These are phyloP conservation scores for Drosophila nigromelanica DNA, from an alignment of 1,140 invertebrate genomes.

Conservation along the genomic window DNA sequence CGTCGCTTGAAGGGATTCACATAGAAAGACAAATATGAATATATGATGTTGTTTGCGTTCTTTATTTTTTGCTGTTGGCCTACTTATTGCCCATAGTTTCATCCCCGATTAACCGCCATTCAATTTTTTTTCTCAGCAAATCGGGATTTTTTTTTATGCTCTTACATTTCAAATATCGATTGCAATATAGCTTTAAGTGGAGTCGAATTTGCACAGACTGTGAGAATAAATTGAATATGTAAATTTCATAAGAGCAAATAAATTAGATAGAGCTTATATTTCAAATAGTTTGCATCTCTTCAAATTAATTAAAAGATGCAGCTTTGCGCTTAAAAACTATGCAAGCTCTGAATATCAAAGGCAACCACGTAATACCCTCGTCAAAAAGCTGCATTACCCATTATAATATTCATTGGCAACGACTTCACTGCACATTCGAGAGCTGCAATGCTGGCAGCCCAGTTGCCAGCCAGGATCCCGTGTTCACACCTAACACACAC, in stretches of 20 bases:
- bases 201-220: neutral
- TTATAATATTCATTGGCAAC: slow-evolving; percentile 29
- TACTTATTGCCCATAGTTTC: slow-evolving; percentile 39
- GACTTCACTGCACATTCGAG: slow-evolving; percentile 19
- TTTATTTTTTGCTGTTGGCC: slow-evolving; percentile 35
- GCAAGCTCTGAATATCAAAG: neutral
- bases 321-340: slow-evolving; percentile 2
- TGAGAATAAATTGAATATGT: slow-evolving; percentile 13
- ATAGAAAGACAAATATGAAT: slow-evolving; percentile 49
- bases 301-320: slow-evolving; percentile 18
- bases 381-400: neutral
- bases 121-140: slow-evolving; percentile 7
- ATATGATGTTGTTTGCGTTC: slow-evolving; percentile 19
- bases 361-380: neutral
- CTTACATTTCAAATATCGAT: slow-evolving; percentile 35
- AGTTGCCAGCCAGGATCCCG: too few species aligned
- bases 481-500: neutral
- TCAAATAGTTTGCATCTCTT: slow-evolving; percentile 4
- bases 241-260: slow-evolving; percentile 13
- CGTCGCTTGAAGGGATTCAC: slow-evolving; percentile 38
- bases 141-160: slow-evolving; percentile 17
- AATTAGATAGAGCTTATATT: neutral
- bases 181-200: slow-evolving; percentile 10
- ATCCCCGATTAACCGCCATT: slow-evolving; percentile 34
- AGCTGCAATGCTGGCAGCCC: neutral